A percentile compares a stretch with the other conserved stretches of the same genome.
phyloP scores from a whole-genome alignment of 2,797 vertebrate genomes.

The Myotis planiceps region DNA sequence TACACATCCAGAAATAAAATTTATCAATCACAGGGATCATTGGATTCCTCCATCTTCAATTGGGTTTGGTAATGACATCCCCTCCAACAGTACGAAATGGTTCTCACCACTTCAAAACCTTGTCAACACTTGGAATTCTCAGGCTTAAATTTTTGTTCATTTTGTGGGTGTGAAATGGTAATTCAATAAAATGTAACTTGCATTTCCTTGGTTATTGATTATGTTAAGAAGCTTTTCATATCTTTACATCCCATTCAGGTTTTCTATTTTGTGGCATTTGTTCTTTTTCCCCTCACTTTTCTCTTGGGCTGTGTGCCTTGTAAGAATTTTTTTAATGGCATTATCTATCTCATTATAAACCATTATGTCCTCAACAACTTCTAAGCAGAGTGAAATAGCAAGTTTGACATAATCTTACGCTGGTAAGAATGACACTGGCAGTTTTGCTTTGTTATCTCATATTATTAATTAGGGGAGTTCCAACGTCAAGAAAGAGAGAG shows the following conservation, averaged over 20 bases:
- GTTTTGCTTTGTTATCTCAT: constrained; percentile 8
- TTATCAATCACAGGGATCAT: no score
- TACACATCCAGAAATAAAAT: neutral
- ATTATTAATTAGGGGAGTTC: constrained; percentile 22
- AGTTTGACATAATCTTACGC: neutral
- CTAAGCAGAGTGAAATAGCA: neutral
- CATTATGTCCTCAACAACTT: neutral
- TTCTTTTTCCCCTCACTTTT: neutral
- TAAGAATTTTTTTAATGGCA: neutral
- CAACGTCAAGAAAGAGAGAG: neutral
- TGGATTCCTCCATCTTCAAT: neutral
- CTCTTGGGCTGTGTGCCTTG: neutral
- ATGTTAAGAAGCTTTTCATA: neutral
- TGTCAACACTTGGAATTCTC: constrained; percentile 2
- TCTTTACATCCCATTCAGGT: neutral
- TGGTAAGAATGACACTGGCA: neutral
- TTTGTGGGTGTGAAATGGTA: neutral
- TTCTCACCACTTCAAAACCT: constrained; percentile 14
- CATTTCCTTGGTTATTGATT: neutral
- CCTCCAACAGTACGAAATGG: neutral
- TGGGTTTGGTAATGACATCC: neutral
- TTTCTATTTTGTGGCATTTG: neutral
- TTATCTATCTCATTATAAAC: neutral
- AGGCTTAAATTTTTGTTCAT: constrained; percentile 26
- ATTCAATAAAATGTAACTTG: neutral